Base-by-base conservation (phyloP, 2,888 invertebrate species). In the Crocallis elinguaria region DNA sequence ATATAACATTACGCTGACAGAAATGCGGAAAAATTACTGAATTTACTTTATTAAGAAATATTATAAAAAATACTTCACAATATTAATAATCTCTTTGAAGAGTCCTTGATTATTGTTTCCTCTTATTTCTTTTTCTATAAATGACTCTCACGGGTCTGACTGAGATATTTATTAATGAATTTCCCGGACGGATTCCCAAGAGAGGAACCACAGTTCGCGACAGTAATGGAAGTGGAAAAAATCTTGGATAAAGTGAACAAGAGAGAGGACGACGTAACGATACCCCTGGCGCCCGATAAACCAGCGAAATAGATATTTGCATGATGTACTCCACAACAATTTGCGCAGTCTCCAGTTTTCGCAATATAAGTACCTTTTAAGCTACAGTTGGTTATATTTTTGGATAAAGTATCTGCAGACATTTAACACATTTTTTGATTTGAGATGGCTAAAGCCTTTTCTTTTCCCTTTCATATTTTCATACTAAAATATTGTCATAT, bases 161-260 rank as follows among this genome's bases (percentile, higher is more conserved):
- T 64, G 61, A 67, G 69, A 76, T 84, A 78, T 77, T 77, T 79
- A 77, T 77, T 79, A 79, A 83, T 82, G 72, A 80, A 73, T 78
- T 75, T 73, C 64, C 61, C 62, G 64, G 64, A 67, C 65, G 51
- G 59, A 71, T 68, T 66, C 79, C 67, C 62, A 8, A 17, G 70
- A 64, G 73, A 73, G 57, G 61, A 71, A 71, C 74, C 71, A 67
- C 71, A 65, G 69, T 46, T 64, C 57, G 71, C 61, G 75, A 77
- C 74, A 73, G 71, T 79, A 83, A 82, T 80, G 73, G 77, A 78
- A 78, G 71, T 64, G 71, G 71, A 78, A 82, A 77, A 82, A 77
- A 73, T 64, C 68, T 69, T 51, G 73, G 70, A 79, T 66, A 77
- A 75, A 77, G 69, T 71, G 72, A 68, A 56, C 66, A 69, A 71